These are phyloP conservation scores for Pyrgus malvae DNA, from an alignment of 2,888 invertebrate species.

Conservation along the genomic window DNA sequence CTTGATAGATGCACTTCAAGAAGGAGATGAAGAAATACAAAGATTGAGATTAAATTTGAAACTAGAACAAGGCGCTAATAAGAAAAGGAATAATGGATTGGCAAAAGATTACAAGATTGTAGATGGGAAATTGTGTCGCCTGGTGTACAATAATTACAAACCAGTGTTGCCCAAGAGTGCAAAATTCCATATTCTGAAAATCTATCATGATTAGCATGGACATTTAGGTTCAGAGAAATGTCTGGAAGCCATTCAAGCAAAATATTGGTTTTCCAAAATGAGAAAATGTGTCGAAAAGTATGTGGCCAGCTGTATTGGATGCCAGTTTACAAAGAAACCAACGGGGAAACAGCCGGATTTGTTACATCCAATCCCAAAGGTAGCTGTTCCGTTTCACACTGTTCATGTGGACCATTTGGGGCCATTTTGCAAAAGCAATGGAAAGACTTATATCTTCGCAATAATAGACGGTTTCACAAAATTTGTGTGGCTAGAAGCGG, in stretches of 20 bases:
- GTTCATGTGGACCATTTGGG: slow-evolving; percentile 26
- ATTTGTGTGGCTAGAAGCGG: slow-evolving; percentile 19
- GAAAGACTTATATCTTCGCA: slow-evolving; percentile 21
- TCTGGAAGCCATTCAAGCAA: slow-evolving; percentile 16
- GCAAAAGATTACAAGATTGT: slow-evolving; percentile 20
- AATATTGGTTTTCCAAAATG: slow-evolving; percentile 33
- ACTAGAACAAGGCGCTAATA: background rate
- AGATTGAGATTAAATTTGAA: background rate
- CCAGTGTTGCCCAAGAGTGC: slow-evolving; percentile 1
- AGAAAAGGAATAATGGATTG: background rate
- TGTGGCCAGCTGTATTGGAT: slow-evolving; percentile 27
- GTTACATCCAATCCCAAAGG: slow-evolving; percentile 30
- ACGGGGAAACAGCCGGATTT: slow-evolving; percentile 30
- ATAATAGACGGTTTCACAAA: slow-evolving; percentile 24
- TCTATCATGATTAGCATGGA: slow-evolving; percentile 22
- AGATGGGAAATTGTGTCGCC: slow-evolving; percentile 27
- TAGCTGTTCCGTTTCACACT: slow-evolving; percentile 26
- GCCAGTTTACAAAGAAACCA: slow-evolving; percentile 24
- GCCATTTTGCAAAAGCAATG: slow-evolving; percentile 24
- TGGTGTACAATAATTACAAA: background rate
- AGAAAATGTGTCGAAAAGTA: slow-evolving; percentile 25
- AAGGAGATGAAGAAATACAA: background rate
- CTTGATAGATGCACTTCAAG: background rate
- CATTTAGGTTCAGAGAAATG: slow-evolving; percentile 29
- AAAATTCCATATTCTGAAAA: background rate